Base-by-base conservation (phyloP, 2,797 vertebrate species). In the Vespertilio murinus region DNA sequence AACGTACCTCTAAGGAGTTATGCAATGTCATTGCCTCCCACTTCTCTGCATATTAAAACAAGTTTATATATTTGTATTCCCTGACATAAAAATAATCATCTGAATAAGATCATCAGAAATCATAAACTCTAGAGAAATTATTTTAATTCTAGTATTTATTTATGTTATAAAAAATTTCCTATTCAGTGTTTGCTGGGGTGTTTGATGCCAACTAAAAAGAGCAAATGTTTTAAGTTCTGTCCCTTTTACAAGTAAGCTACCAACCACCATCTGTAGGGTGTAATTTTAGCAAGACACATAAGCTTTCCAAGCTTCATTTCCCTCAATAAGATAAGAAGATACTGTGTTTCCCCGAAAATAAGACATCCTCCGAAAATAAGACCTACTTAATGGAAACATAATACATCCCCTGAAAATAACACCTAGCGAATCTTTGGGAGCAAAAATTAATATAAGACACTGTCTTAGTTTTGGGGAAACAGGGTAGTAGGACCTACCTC, bases 131-230 rank as follows among this genome's bases (percentile, higher is more conserved):
- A 77, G 78, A 77, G 47, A 84, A 81, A 84, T 88, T 84, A 11
- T 88, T 97, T 94, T 64, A 73, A 73, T 92, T 95, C 13, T 85
- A 25, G 6, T 20, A 70, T 94, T 96, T 84, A n/a, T 86, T 84
- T 94, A 7, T 85, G 9, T 95, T 91, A 71, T 73, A 65, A 74
- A 78, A 87, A 70, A 52, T 83, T 17, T 88, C 23, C 75, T 77
- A 65, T 90, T 93, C 35, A 85, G 47, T 95, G 28, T 90, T 96
- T 96, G 22, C 40, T 81, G 23, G 59, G 16, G 49, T 93, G 35
- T 23, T 90, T 78, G 30, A 69, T 91, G 73, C 47, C 67, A 75
- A 59, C 30, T 91, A 75, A 88, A 93, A 90, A 65, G 52, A 89
- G 69, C 28, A 79, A 54, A 73, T 94, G 45, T 12, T 82, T 92